Percentiles rank a stretch among this genome's conserved stretches.
phyloP scores from a whole-genome alignment of 2,113 vertebrate species.

The Epinephelus lanceolatus region DNA sequence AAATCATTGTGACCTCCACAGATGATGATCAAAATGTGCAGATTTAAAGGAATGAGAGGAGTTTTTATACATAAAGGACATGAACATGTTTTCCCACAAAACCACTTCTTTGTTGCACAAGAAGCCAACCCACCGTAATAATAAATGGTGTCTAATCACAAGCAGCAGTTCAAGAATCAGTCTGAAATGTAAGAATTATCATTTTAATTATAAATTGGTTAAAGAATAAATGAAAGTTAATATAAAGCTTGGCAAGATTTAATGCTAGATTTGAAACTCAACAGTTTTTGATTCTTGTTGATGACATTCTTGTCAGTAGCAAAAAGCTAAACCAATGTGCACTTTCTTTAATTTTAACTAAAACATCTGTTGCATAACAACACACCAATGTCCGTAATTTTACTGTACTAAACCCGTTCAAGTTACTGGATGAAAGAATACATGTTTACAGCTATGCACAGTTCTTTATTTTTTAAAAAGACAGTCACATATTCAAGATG shows the following conservation, averaged over 20 bases:
- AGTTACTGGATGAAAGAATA: background rate
- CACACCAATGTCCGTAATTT: background rate
- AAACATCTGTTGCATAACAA: background rate
- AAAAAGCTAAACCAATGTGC: background rate
- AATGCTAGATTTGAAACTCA: background rate
- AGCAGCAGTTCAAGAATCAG: background rate
- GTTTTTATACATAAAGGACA: background rate
- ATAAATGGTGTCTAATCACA: background rate
- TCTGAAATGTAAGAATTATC: background rate
- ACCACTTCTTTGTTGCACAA: background rate
- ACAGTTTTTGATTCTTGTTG: background rate
- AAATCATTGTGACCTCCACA: background rate
- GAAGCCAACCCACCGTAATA: background rate
- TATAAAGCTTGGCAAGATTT: background rate
- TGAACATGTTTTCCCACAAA: background rate
- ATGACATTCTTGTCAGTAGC: background rate
- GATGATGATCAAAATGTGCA: background rate
- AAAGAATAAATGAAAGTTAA: background rate
- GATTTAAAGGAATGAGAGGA: too few species aligned
- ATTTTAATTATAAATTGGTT: background rate
- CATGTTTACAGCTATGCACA: conserved; percentile 54
- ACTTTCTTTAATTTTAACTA: too few species aligned
- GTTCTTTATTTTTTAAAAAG: conserved; percentile 66
- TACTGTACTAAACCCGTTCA: background rate
- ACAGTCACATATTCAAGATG: conserved; percentile 57